Percentiles rank a stretch among this genome's conserved stretches.
Evolutionary conservation across 2,113 vertebrate genomes (phyloP).

Genomic region (Sisor rabdophorus): DNA sequence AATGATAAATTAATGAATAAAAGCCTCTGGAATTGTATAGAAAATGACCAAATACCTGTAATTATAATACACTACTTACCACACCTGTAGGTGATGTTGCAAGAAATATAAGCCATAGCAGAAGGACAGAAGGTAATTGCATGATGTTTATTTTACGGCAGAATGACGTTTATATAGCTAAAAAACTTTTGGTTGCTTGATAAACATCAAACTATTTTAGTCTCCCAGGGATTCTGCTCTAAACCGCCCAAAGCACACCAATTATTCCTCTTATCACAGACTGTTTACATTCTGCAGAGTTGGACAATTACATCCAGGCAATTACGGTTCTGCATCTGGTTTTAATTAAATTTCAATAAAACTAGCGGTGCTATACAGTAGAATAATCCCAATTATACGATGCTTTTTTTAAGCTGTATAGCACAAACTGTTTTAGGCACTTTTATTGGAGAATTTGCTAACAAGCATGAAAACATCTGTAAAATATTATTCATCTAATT

Average conservation of each 20-base stretch:
- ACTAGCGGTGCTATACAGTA: neutral
- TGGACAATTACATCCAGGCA: neutral
- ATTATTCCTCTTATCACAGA: neutral
- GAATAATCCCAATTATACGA: neutral
- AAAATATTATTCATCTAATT: too few relatives aligned
- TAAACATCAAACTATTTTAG: conserved; percentile 1
- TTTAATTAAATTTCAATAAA: neutral
- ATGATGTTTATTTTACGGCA: conserved; percentile 9
- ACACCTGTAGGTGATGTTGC: neutral
- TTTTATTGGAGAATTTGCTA: neutral
- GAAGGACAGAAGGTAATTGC: neutral
- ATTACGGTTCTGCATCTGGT: neutral
- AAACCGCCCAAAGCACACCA: neutral
- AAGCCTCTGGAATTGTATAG: too few relatives aligned
- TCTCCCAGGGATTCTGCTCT: neutral
- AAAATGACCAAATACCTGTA: neutral
- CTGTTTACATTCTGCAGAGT: neutral
- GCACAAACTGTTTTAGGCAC: neutral
- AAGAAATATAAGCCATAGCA: neutral
- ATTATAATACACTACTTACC: neutral
- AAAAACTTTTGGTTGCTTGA: neutral
- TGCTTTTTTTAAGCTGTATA: too few relatives aligned
- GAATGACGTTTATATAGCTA: neutral
- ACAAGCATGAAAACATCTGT: neutral
- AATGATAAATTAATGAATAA: too few relatives aligned